Conservation (phyloP, 2,888 invertebrate genomes). For the Yponomeuta sedellus region DNA sequence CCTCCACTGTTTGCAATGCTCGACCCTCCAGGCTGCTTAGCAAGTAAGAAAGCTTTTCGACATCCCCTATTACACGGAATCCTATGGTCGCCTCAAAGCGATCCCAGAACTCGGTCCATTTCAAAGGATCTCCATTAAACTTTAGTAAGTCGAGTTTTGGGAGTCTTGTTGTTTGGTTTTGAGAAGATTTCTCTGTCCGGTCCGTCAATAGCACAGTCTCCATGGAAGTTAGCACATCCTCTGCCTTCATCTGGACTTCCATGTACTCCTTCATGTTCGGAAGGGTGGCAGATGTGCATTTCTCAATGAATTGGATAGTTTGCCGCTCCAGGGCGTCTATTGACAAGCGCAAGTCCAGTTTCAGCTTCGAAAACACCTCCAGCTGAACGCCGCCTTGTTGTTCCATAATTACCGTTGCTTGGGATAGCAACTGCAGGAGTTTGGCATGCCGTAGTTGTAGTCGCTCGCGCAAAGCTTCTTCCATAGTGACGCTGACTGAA, state of each 20-base stretch:
- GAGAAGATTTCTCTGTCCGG: no score
- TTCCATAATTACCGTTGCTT: neutral
- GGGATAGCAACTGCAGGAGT: neutral
- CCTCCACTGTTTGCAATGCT: neutral
- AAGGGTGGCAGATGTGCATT: no score
- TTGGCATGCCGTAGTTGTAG: neutral
- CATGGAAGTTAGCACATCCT: no score
- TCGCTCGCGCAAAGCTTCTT: neutral
- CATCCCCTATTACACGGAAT: neutral
- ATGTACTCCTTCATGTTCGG: no score
- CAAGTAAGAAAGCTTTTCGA: conserved; percentile 2
- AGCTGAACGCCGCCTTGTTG: neutral
- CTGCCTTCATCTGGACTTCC: no score
- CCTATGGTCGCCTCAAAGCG: neutral
- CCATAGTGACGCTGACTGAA: conserved; percentile 7
- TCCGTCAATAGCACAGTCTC: no score
- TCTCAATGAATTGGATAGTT: no score
- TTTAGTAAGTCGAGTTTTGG: no score
- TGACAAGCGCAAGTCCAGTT: no score
- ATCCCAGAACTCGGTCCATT: neutral
- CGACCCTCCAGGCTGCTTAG: conserved; percentile 4
- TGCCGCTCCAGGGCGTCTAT: no score
- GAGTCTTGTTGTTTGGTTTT: no score
- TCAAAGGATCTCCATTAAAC: no score
- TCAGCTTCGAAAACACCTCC: neutral